Base-by-base conservation (phyloP, 1,140 invertebrate genomes). In the Brachionus koreanus region DNA sequence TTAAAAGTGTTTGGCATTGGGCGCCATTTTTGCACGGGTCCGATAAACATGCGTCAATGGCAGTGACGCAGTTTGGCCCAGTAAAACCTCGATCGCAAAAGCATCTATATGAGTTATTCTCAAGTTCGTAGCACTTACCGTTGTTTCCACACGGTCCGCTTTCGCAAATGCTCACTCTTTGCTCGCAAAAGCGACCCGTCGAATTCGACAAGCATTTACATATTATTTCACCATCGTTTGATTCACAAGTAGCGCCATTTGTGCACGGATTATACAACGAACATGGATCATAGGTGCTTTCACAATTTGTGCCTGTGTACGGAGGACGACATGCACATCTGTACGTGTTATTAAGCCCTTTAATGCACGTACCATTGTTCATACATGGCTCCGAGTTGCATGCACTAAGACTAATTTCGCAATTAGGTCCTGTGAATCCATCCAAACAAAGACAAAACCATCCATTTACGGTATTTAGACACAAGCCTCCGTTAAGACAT, bases 41-140 rank as follows among this genome's bases (percentile, higher is more conserved):
- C 19, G 90, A 91, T 5, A 91, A 89, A 87, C 97, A 98, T 85
- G 98, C 95, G 86, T 98, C 94, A n/a, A 97, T 93, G 84, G 97
- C 95, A 0, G 92, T 91, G 84, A 97, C 94, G 86, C 96, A 97
- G 77, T 92, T 91, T 4, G 90, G 89, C 3, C 94, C 94, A 85
- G 85, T 42, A 19, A 10, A 82, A 29, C 96, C 96, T 46, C 94
- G 92, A 52, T 93, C 87, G 88, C 96, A 98, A 86, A 96, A 93
- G 86, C 96, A 98, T 19, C 43, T 23, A 25, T 46, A 82, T 13
- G 37, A 25, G 1, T 23, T 25, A 29, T 61, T 42, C 9, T 0
- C 35, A 12, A 63, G 19, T 39, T 63, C 19, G 7, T 83, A 69
- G 33, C 72, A 75, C 13, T 33, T 49, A n/a, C 72, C 72, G 49